These are phyloP conservation scores for Pachyrhynchus sulphureomaculatus DNA, from an alignment of 1,140 invertebrate species.

Conservation along the genomic window DNA sequence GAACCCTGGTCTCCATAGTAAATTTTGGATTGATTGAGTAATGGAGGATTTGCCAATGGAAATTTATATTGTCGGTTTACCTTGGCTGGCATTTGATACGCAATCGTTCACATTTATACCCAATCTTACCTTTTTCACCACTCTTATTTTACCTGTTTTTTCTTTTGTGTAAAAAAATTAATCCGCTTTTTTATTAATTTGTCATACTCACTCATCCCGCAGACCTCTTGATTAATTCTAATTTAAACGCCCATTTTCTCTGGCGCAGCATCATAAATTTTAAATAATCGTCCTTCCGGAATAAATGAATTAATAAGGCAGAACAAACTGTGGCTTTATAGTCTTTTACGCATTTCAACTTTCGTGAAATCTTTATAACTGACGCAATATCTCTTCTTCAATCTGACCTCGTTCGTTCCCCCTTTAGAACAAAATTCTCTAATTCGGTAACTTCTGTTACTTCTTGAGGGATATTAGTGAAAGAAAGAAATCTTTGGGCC, in stretches of 20 bases:
- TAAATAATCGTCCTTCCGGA: slow-evolving; percentile 11
- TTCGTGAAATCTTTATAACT: slow-evolving; percentile 6
- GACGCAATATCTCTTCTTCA: slow-evolving; percentile 6
- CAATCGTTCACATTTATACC: no score
- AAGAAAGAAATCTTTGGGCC: no score
- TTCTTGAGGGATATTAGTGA: no score
- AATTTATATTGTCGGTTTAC: no score
- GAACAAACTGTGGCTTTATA: slow-evolving; percentile 17
- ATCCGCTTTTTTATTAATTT: neutral
- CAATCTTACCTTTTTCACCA: no score
- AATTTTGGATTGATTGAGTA: no score
- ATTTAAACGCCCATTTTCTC: slow-evolving; percentile 4
- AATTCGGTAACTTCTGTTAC: no score
- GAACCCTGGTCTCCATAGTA: no score
- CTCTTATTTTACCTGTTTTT: no score
- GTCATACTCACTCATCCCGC: neutral
- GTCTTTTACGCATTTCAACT: slow-evolving; percentile 7
- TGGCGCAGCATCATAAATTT: slow-evolving; percentile 11
- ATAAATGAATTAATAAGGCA: slow-evolving; percentile 20
- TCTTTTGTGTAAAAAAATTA: neutral
- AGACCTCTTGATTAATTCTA: slow-evolving; percentile 9
- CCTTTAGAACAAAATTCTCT: neutral
- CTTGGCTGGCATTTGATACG: no score
- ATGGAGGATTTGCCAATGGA: no score
- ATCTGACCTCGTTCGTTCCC: neutral